Base-by-base conservation (phyloP, 1,140 invertebrate species). In the Sminthurides bifidus region DNA sequence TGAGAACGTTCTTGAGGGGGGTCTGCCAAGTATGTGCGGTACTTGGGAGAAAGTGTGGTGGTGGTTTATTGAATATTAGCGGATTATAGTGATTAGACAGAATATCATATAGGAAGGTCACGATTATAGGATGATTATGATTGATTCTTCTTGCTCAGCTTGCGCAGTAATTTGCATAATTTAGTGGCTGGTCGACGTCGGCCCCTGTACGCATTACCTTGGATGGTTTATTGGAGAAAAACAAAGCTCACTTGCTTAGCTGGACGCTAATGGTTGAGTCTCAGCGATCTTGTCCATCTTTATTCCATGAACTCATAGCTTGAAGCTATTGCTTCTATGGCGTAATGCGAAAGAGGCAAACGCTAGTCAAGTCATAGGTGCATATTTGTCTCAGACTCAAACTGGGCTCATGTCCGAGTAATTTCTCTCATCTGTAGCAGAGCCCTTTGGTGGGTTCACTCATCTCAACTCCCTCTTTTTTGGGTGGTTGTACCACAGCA, bases 91-190 rank as follows among this genome's bases (percentile, higher is more conserved):
- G 24, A 48, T 48, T 48, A 48, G 44, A 30, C 26, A 17, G 19
- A 49, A 19, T 31, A 49, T 49, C 46, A 49, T 49, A 27, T 49
- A 21, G 3, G 46, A 49, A 41, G n/a, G 3, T 49, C 29, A 49
- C 23, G 46, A 49, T 49, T 49, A 29, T 24, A 17, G 5, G 29
- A 29, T 46, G 46, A 49, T 49, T 27, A 49, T 49, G 46, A 49
- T 49, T 49, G 46, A 49, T 49, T 49, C 19, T 21, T 31, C 21
- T 35, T 19, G 46, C 35, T 33, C 46, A 29, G 24, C 46, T 41
- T 26, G 24, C 35, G n/a, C 24, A 33, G 46, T 35, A 49, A 49
- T 49, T 49, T 49, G 46, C 46, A 49, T 49, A 49, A 49, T 49
- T 49, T 33, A 33, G 50, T 4, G 33, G 50, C 23, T 5, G 17